Base-by-base conservation (phyloP, 2,797 vertebrate genomes). In the Sciurus carolinensis region DNA sequence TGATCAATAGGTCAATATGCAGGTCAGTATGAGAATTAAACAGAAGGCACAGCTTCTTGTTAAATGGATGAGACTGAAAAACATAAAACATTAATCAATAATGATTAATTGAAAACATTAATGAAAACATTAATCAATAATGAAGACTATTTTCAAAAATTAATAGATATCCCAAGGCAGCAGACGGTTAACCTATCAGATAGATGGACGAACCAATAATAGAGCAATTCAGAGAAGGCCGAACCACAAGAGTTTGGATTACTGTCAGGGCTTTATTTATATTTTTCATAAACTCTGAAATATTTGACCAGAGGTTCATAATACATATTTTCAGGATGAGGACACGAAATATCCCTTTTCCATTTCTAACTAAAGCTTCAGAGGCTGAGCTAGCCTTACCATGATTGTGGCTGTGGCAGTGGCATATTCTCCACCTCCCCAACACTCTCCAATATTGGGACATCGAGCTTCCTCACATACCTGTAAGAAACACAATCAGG, bases 361-460 rank as follows among this genome's bases (percentile, higher is more conserved):
- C 1, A 33, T 84, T 83, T 79, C 79, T 67, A 73, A 69, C 79
- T 50, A 57, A 75, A 80, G 42, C 10, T 75, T 33, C 4, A 4
- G 62, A 72, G 73, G 77, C 3, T 24, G 50, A 66, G 52, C 20
- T 18, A 50, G 52, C 91, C 99, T 99, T 96, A 99, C 99, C 99
- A 99, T 99, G 97, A 99, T 99, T 10, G 99, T 99, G 94, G 99
- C 99, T 14, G 99, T 99, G 5, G 99, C 99, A 0, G 99, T 99
- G 64, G 99, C 98, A 3, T 99, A 98, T 88, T 99, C 99, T 95
- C 99, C 99, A 50, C 99, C 99, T 91, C 99, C 99, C 99, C 99
- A 99, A 80, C 99, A 99, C 93, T 99, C 99, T 24, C 99, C 99
- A 30, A 99, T 99, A 98, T 99, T 99, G 42, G 99, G 99, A 98